Conservation (phyloP, 1,140 invertebrate genomes). For the Heliconius himera region DNA sequence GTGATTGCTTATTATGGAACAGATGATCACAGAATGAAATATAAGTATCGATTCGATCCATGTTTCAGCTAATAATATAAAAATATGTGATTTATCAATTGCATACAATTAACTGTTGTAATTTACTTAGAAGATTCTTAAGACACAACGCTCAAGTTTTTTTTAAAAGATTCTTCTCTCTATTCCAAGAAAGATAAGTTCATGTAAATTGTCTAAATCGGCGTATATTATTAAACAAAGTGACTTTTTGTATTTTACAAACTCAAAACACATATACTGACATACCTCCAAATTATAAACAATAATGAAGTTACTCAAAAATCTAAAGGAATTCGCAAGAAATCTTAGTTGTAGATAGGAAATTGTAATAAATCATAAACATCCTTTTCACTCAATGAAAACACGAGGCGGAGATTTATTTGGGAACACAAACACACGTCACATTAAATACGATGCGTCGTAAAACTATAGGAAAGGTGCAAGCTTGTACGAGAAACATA, state of each 20-base stretch:
- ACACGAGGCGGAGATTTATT: slow-evolving; percentile 3
- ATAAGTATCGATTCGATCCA: no score
- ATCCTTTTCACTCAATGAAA: neutral
- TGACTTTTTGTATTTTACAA: neutral
- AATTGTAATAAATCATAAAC: slow-evolving; percentile 9
- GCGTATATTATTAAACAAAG: neutral
- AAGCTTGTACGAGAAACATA: slow-evolving; percentile 56
- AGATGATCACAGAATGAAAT: no score
- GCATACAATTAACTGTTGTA: no score
- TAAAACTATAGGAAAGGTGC: slow-evolving; percentile 71
- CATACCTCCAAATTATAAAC: neutral
- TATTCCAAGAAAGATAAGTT: neutral
- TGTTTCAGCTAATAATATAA: no score
- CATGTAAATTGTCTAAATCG: no score
- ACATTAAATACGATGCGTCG: slow-evolving; percentile 32
- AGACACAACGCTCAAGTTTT: neutral
- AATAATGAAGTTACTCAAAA: neutral
- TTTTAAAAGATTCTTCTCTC: neutral
- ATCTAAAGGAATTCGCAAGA: neutral
- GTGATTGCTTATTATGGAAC: no score
- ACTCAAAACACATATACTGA: neutral
- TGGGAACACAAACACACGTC: slow-evolving; percentile 7
- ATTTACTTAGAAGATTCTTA: neutral
- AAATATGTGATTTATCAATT: no score
- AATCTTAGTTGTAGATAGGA: neutral